These are phyloP conservation scores for Cheilosia grossa DNA, from an alignment of 2,888 invertebrate species.

Conservation along the genomic window DNA sequence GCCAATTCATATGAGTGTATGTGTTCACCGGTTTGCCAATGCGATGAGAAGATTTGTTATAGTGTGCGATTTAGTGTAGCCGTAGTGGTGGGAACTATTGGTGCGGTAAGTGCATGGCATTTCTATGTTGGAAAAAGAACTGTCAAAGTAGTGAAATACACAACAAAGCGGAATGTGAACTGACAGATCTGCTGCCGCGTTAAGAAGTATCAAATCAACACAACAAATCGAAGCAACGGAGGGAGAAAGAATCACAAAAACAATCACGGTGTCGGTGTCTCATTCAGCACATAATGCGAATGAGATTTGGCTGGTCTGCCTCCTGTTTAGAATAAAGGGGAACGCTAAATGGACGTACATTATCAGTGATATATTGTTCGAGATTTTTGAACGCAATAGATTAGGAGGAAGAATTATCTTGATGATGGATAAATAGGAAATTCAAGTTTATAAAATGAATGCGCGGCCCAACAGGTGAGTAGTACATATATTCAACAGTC, in stretches of 20 bases:
- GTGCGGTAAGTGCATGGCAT: conserved; percentile 66
- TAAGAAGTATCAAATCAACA: conserved; percentile 47
- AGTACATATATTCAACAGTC: too few species aligned
- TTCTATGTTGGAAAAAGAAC: conserved; percentile 45
- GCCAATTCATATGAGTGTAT: conserved; percentile 38
- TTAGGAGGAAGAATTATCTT: too few species aligned
- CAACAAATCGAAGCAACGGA: conserved; percentile 43
- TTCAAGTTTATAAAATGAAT: too few species aligned
- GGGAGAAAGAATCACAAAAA: conserved; percentile 51
- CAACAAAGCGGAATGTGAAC: conserved; percentile 53
- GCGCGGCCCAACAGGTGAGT: too few species aligned
- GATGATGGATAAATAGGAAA: too few species aligned
- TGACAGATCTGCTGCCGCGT: conserved; percentile 47
- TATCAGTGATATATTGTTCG: too few species aligned
- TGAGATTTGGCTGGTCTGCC: too few species aligned
- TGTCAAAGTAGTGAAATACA: conserved; percentile 65
- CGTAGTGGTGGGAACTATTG: conserved; percentile 6
- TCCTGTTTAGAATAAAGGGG: too few species aligned
- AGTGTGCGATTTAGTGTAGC: not conserved
- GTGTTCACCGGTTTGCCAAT: conserved; percentile 68
- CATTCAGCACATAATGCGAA: not conserved
- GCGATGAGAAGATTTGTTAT: conserved; percentile 13
- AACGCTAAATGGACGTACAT: too few species aligned
- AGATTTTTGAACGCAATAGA: too few species aligned
- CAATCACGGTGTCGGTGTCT: conserved; percentile 22